A percentile compares a stretch with the other conserved stretches of the same genome.
Evolutionary conservation across 2,113 vertebrate species (phyloP).

Genomic region (Pedionomus torquatus): DNA sequence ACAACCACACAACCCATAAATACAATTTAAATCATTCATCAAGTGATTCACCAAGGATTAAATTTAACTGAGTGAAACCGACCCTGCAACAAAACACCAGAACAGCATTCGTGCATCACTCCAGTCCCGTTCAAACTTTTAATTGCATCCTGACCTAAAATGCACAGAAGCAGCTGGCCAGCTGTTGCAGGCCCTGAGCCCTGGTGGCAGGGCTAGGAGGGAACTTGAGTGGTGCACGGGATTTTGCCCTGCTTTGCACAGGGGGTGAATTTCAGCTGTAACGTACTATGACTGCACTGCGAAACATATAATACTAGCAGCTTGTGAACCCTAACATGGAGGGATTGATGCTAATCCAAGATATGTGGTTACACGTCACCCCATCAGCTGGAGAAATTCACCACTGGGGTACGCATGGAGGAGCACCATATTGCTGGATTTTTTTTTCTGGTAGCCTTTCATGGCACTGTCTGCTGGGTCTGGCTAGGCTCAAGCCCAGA

Average conservation of each 20-base stretch:
- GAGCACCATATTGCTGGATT: slow-evolving; percentile 19
- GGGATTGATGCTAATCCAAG: slow-evolving; percentile 25
- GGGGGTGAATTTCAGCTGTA: neutral
- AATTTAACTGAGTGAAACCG: slow-evolving; percentile 1
- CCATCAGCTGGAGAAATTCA: slow-evolving; percentile 22
- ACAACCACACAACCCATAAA: slow-evolving; percentile 12
- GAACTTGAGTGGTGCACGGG: neutral
- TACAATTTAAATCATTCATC: slow-evolving; percentile 60
- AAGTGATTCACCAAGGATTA: slow-evolving; percentile 22
- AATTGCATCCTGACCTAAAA: neutral
- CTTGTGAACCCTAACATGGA: neutral
- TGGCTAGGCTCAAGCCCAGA: slow-evolving; percentile 2
- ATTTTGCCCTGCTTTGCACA: neutral
- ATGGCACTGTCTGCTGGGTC: neutral
- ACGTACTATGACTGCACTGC: slow-evolving; percentile 8
- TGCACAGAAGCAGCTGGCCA: fast-evolving
- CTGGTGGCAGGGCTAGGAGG: neutral
- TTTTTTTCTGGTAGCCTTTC: neutral
- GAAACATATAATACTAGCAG: slow-evolving; percentile 57
- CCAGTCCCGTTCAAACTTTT: neutral
- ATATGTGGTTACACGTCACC: slow-evolving; percentile 24
- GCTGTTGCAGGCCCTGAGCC: neutral
- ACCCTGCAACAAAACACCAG: neutral
- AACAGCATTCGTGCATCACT: neutral
- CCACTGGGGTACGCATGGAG: neutral